These are phyloP conservation scores for Puffinus mauretanicus DNA, from an alignment of 2,113 vertebrate species.

Conservation along the genomic window DNA sequence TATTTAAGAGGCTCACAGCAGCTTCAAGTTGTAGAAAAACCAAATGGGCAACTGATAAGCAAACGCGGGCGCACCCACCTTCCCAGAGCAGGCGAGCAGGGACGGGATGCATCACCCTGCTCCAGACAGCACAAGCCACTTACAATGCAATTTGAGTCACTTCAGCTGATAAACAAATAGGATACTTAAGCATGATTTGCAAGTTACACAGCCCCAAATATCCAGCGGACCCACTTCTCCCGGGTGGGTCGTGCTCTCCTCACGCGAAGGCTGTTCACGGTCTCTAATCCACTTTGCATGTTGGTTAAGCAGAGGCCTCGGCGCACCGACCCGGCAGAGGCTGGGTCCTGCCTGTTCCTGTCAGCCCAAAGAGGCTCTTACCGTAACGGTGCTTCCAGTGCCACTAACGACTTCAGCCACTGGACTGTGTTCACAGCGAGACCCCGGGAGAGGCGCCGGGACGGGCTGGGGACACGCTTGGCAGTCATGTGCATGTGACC, in stretches of 20 bases:
- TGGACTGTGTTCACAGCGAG: neutral
- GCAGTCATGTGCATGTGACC: neutral
- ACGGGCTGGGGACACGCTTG: neutral
- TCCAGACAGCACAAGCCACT: neutral
- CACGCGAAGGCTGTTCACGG: neutral
- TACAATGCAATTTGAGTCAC: neutral
- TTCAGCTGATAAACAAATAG: neutral
- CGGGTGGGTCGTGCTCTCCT: neutral
- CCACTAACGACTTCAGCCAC: neutral
- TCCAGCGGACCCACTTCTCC: neutral
- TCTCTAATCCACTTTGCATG: neutral
- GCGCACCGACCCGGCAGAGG: accelerated
- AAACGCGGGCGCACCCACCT: neutral
- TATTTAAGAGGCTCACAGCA: neutral
- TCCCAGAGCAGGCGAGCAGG: neutral
- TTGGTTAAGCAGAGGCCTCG: neutral
- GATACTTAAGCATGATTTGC: neutral
- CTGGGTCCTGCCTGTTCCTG: neutral
- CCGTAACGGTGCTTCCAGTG: neutral
- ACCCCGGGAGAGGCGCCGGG: neutral
- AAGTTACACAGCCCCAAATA: neutral
- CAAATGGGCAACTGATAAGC: neutral
- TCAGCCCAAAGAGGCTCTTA: neutral
- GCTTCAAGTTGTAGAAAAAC: neutral
- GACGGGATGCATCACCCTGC: neutral